Evolutionary conservation across 2,888 invertebrate species (phyloP).

Genomic region (Allacma fusca): DNA sequence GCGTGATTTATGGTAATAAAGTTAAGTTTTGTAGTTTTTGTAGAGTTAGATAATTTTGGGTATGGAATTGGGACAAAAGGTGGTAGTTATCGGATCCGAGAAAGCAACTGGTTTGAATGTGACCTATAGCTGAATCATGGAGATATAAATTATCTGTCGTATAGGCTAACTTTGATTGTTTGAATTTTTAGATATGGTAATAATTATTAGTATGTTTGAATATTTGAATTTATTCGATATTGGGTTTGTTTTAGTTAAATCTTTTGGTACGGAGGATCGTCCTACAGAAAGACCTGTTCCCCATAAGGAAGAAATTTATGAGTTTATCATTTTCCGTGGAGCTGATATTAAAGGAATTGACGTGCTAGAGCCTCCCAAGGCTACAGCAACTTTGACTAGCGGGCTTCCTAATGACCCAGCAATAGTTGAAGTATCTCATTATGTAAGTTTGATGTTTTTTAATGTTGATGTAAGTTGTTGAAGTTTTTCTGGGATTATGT

Average conservation of each 20-base stretch:
- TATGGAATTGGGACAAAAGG: too few relatives aligned
- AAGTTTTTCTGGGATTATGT: neutral
- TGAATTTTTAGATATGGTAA: too few relatives aligned
- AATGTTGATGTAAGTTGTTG: neutral
- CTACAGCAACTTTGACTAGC: conserved; percentile 72
- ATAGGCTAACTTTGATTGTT: too few relatives aligned
- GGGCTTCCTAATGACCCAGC: conserved; percentile 94
- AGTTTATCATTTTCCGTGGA: conserved; percentile 97
- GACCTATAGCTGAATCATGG: too few relatives aligned
- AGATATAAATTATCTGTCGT: too few relatives aligned
- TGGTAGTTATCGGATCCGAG: too few relatives aligned
- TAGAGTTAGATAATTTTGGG: too few relatives aligned
- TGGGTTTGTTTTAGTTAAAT: conserved; percentile 78
- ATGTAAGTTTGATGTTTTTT: conserved; percentile 46
- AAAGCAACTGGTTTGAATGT: too few relatives aligned
- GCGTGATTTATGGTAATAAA: too few relatives aligned
- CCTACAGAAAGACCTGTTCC: conserved; percentile 95
- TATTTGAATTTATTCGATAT: conserved; percentile 16
- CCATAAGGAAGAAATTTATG: conserved; percentile 96
- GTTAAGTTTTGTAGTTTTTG: too few relatives aligned
- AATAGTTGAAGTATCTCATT: conserved; percentile 78
- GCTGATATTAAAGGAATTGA: conserved; percentile 99
- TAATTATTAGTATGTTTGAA: neutral
- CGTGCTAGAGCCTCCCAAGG: conserved; percentile 84
- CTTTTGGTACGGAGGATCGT: conserved; percentile 98